Base-by-base conservation (phyloP, 2,797 vertebrate genomes). In the Oreonectes daqikongensis region DNA sequence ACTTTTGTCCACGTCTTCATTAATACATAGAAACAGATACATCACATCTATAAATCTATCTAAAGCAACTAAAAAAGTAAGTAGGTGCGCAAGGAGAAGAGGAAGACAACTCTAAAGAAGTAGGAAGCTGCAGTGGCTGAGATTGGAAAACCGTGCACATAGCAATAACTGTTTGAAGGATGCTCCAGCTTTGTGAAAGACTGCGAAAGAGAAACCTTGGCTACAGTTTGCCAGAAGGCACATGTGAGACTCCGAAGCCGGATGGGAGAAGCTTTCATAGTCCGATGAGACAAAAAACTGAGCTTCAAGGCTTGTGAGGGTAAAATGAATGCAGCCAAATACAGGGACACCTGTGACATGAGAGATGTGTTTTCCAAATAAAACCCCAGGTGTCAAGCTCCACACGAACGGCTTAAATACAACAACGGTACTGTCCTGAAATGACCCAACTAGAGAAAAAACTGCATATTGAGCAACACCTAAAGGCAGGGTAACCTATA, bases 201-300 rank as follows among this genome's bases (percentile, higher is more conserved):
- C 26, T 8, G 14, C 7, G 4, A 30, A 5, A 59, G 52, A 55
- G 55, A 17, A 30, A 59, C 24, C 24, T 7, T 7, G 55, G 14
- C 12, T 57, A 57, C 24, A 30, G 26, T 28, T 59, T 17, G 55
- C 55, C 55, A 59, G 55, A 30, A 59, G 55, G 53, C 53, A 57
- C 15, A 24, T 8, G 24, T 7, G 55, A 59, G 55, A 17, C 55
- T 59, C 26, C 6, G 26, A 59, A 59, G 55, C 26, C 55, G 6
- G 55, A 17, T 4, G 55, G 26, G 26, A 59, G 53, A 26, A 55
- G 55, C 26, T 59, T 59, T 59, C 2, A 59, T 28, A 15, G 55
- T 59, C 24, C 18, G 55, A 59, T 59, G 26, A 59, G 26, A 59
- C 55, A 26, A 30, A 59, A 59, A 59, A 17, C n/a, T 17, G 26